Conservation (phyloP, 2,888 invertebrate genomes). For the Lithophane leautieri region DNA sequence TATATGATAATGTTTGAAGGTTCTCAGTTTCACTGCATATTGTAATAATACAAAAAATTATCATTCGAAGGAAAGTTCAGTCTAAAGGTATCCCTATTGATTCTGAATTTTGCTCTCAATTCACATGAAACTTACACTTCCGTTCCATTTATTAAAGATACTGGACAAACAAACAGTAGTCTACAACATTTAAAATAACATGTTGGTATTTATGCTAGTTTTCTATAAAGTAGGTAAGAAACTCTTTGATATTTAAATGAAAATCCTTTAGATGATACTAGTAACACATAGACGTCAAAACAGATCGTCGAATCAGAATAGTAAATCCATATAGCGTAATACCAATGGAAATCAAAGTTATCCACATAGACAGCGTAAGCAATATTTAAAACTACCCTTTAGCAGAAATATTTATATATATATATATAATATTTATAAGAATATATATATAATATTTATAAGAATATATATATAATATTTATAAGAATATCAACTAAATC, state of each 20-base stretch:
- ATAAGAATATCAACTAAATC: not conserved
- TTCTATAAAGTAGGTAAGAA: not conserved
- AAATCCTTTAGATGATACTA: slow-evolving; percentile 23
- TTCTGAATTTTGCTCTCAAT: no score
- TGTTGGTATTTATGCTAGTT: no score
- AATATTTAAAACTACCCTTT: slow-evolving; percentile 67
- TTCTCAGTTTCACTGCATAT: not conserved
- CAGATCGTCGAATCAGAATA: slow-evolving; percentile 43
- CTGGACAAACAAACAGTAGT: not conserved
- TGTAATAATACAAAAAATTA: not conserved
- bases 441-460: no score
- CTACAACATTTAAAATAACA: not conserved
- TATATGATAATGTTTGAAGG: no score
- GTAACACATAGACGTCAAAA: slow-evolving; percentile 44
- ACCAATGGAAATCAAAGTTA: slow-evolving; percentile 59
- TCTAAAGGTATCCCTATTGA: no score
- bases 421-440: no score
- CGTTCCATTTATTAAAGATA: no score
- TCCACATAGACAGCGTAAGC: slow-evolving; percentile 58
- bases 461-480: no score
- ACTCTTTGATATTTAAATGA: slow-evolving; percentile 28
- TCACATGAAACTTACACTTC: no score
- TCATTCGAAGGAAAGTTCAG: no score
- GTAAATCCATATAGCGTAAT: slow-evolving; percentile 59
- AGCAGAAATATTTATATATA: no score